Evolutionary conservation across 2,113 vertebrate species (phyloP), one percentile per base, ranked within the genome.

Genomic region (Microcebus jonahi): DNA sequence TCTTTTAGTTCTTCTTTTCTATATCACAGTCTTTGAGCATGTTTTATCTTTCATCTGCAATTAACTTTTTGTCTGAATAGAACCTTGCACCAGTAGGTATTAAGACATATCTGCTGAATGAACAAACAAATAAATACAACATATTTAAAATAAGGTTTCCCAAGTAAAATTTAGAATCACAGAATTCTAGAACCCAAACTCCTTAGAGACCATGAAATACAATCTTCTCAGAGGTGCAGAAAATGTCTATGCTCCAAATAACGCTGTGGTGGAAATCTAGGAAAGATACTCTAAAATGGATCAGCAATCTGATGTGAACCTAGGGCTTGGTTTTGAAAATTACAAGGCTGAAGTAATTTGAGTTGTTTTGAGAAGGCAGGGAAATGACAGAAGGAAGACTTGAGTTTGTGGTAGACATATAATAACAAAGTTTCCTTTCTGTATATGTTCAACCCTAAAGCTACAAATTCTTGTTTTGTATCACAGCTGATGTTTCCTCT

Each of bases 391-490:
- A 88, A 63, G 21, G 29, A 94, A 81, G 67, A 23, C 12, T 61
- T 67, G n/a, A 80, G 6, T 68, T 88, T 42, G 34, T 42, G 63
- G 63, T 45, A 68, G 29, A 76, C 23, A 83, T 11, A 84, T 39
- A 88, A 39, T 65, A 90, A 48, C 55, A 67, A 93, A 90, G 55
- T 39, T 81, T 86, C 3, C 39, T 85, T 79, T 92, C 57, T 96
- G 7, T 68, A 6, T 36, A 25, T 59, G 4, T 57, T 68, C 45
- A 82, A 55, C 53, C 23, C 27, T 84, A 92, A 83, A 18, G 8
- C 85, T 85, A 85, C 36, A 85, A 75, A 88, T 82, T 61, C 39
- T 88, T 96, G 50, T 75, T 76, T 91, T 89, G 42, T 94, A 70
- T 75, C 88, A 77, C 6, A 81, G n/a, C 50, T 67, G 23, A 27